These are phyloP conservation scores for Thera obeliscata DNA, from an alignment of 2,888 invertebrate species.

Conservation along the genomic window DNA sequence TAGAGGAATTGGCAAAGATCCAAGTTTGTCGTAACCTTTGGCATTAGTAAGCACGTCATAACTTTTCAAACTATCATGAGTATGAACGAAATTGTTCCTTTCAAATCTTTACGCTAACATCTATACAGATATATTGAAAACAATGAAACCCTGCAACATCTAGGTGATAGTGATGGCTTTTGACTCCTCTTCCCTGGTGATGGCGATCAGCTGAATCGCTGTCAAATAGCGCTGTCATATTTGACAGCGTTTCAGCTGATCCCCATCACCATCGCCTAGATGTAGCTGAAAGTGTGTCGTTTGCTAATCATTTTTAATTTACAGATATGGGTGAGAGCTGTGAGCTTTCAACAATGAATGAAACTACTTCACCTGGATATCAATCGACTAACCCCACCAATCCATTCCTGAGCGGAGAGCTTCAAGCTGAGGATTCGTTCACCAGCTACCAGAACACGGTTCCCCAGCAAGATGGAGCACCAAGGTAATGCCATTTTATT, in stretches of 20 bases:
- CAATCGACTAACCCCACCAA: slow-evolving; percentile 85
- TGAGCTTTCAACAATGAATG: slow-evolving; percentile 85
- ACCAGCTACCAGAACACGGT: slow-evolving; percentile 81
- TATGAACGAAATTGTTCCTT: not conserved
- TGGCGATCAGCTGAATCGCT: too few species aligned
- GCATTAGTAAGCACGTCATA: not conserved
- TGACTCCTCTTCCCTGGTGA: too few species aligned
- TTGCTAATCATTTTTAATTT: slow-evolving; percentile 13
- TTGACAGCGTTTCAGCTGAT: too few species aligned
- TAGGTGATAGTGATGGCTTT: too few species aligned
- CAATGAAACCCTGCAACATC: too few species aligned
- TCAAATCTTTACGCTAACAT: not conserved
- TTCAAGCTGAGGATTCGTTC: slow-evolving; percentile 83
- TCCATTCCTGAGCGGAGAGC: slow-evolving; percentile 74
- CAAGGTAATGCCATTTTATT: slow-evolving; percentile 57
- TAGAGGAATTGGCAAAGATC: slow-evolving; percentile 12
- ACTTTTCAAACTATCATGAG: not conserved
- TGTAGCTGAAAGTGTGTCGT: not conserved
- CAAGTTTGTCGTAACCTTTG: slow-evolving; percentile 17
- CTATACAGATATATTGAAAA: not conserved
- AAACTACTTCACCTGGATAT: slow-evolving; percentile 74
- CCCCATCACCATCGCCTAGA: too few species aligned
- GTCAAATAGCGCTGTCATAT: too few species aligned
- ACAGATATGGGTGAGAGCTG: slow-evolving; percentile 81
- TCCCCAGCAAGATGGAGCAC: slow-evolving; percentile 78